Percentiles rank a stretch among this genome's conserved stretches.
Conservation (phyloP, 1,140 invertebrate species). For the Dendrolimus punctatus region DNA sequence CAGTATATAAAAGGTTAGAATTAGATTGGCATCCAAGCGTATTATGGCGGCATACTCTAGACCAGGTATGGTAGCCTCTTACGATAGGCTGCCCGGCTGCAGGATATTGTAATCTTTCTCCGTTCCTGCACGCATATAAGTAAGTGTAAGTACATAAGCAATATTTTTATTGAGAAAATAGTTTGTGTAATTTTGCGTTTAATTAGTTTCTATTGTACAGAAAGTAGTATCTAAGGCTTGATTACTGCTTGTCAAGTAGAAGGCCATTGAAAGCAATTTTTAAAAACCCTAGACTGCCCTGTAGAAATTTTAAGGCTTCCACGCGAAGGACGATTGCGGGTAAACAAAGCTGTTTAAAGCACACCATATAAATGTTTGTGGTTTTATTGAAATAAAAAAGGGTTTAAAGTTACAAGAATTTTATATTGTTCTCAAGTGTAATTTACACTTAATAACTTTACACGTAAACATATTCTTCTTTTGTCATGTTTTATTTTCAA, state of each 20-base stretch:
- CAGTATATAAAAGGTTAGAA: too few relatives aligned
- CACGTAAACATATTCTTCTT: too few relatives aligned
- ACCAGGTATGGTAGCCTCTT: too few relatives aligned
- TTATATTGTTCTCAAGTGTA: background rate
- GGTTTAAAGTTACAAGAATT: slow-evolving; percentile 1
- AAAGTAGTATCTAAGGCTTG: too few relatives aligned
- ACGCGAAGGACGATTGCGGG: slow-evolving; percentile 24
- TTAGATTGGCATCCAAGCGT: too few relatives aligned
- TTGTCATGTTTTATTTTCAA: too few relatives aligned
- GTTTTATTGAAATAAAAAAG: slow-evolving; percentile 14
- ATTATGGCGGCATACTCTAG: too few relatives aligned
- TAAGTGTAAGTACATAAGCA: slow-evolving; percentile 10
- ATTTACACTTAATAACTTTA: background rate
- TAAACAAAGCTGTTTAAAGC: slow-evolving; percentile 12
- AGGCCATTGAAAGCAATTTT: slow-evolving; percentile 46
- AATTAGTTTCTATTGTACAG: too few relatives aligned
- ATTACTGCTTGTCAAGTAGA: background rate
- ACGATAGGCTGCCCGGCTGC: too few relatives aligned
- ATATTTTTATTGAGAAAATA: slow-evolving; percentile 20
- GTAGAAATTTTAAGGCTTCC: slow-evolving; percentile 48
- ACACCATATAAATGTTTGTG: slow-evolving; percentile 19
- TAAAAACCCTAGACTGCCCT: slow-evolving; percentile 36
- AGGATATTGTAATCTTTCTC: too few relatives aligned
- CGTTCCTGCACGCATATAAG: too few relatives aligned
- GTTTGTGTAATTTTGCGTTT: slow-evolving; percentile 4